Percentiles rank a stretch among this genome's conserved stretches.
These are phyloP conservation scores for Drosophila takahashii DNA, from an alignment of 1,140 invertebrate genomes.

Conservation along the genomic window DNA sequence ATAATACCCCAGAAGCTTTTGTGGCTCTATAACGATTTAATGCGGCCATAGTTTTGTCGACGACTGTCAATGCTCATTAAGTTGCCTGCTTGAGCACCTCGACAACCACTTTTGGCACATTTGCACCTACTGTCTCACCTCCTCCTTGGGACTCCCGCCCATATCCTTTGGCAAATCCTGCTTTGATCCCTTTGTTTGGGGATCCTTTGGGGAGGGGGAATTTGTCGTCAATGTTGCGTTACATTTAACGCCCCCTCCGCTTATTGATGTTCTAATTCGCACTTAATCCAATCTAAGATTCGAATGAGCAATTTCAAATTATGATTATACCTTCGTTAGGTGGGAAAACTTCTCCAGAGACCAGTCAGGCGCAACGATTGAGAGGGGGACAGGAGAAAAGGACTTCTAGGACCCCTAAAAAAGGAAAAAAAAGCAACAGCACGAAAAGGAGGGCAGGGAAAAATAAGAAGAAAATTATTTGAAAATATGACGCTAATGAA, in stretches of 20 bases:
- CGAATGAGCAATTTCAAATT: conserved; percentile 83
- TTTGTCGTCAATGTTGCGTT: conserved; percentile 78
- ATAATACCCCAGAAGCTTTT: conserved; percentile 27
- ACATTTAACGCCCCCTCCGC: conserved; percentile 54
- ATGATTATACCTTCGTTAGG: conserved; percentile 76
- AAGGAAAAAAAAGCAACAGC: conserved; percentile 41
- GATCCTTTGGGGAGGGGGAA: conserved; percentile 10
- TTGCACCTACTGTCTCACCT: conserved; percentile 58
- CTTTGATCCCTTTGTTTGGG: conserved; percentile 72
- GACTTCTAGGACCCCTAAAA: conserved; percentile 56
- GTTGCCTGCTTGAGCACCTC: conserved; percentile 72
- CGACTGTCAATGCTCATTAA: conserved; percentile 68
- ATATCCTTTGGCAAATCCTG: conserved; percentile 57
- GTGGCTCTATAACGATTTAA: conserved; percentile 43
- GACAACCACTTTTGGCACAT: conserved; percentile 70
- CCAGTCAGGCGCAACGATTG: conserved; percentile 73
- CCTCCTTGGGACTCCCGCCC: conserved; percentile 5
- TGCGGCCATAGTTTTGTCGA: conserved; percentile 42
- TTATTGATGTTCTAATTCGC: conserved; percentile 83
- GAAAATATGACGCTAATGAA: conserved; percentile 83
- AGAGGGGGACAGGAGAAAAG: conserved; percentile 20
- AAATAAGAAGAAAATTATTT: conserved; percentile 80
- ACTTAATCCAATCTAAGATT: conserved; percentile 83
- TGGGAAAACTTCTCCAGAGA: conserved; percentile 54
- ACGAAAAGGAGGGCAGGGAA: conserved; percentile 34